These are phyloP conservation scores for Eulemur coronatus DNA, from an alignment of 2,797 vertebrate species.

Conservation along the genomic window DNA sequence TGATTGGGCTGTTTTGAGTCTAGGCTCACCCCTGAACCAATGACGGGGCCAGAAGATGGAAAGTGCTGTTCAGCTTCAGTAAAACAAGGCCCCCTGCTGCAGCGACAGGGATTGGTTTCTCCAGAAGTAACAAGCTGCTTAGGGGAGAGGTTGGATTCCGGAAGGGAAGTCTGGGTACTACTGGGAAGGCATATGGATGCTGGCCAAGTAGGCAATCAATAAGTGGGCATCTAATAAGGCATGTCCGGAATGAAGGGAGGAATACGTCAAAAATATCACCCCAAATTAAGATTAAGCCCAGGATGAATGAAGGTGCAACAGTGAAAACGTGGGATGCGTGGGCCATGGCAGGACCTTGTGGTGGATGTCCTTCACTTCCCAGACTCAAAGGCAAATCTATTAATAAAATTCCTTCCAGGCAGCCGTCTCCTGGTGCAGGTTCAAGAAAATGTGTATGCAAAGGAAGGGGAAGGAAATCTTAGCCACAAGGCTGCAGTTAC, in stretches of 20 bases:
- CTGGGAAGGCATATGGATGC: neutral
- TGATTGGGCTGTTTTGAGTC: neutral
- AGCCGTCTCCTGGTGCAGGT: neutral
- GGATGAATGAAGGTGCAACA: neutral
- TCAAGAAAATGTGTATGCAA: constrained; percentile 42
- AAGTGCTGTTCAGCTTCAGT: neutral
- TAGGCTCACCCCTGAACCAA: neutral
- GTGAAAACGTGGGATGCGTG: neutral
- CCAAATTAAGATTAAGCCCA: neutral
- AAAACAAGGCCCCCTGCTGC: neutral
- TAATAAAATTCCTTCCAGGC: constrained; percentile 64
- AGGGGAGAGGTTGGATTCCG: neutral
- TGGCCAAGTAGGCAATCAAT: neutral
- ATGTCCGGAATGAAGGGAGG: neutral
- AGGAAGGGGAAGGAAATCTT: constrained; percentile 60
- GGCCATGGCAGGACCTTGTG: neutral
- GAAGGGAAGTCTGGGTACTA: neutral
- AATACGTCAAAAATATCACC: neutral
- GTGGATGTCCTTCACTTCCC: constrained; percentile 14
- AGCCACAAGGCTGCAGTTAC: constrained; percentile 18
- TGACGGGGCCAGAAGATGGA: neutral
- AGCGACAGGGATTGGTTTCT: neutral
- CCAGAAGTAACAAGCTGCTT: neutral
- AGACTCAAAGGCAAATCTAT: constrained; percentile 71
- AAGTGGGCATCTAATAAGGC: neutral